A percentile compares a stretch with the other conserved stretches of the same genome.
phyloP scores from a whole-genome alignment of 2,888 invertebrate genomes.

The Synergus itoensis region DNA sequence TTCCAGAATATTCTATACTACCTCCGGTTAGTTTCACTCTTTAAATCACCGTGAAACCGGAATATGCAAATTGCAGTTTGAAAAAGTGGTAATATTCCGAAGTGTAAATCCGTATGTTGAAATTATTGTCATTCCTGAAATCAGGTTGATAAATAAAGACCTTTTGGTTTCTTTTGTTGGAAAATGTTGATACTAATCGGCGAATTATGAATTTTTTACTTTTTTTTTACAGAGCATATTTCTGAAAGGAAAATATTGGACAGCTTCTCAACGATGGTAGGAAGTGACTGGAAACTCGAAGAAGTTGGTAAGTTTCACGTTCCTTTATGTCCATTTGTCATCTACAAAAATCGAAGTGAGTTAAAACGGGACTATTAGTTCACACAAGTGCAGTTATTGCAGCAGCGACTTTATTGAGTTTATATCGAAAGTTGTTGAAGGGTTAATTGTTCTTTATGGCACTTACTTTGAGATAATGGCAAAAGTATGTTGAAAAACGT shows the following conservation, averaged over 20 bases:
- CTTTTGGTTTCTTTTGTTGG: too few relatives aligned
- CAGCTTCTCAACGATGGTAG: constrained; percentile 1
- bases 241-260: constrained; percentile 7
- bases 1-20: neutral
- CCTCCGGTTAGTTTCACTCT: neutral
- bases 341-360: constrained; percentile 7
- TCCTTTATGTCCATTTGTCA: constrained; percentile 6
- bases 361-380: constrained; percentile 29
- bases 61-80: too few relatives aligned
- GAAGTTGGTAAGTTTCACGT: constrained; percentile 32
- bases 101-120: too few relatives aligned
- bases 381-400: constrained; percentile 18
- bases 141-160: too few relatives aligned
- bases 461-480: neutral
- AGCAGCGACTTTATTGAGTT: constrained; percentile 25
- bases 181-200: too few relatives aligned
- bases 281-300: constrained; percentile 37
- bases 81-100: too few relatives aligned
- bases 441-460: constrained; percentile 16
- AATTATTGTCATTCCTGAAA: too few relatives aligned
- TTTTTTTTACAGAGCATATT: constrained; percentile 4
- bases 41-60: too few relatives aligned
- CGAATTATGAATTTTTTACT: neutral
- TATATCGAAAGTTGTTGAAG: constrained; percentile 11
- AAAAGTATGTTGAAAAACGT: too few relatives aligned